phyloP scores from a whole-genome alignment of 2,888 invertebrate genomes.

The Cephus pulcher region DNA sequence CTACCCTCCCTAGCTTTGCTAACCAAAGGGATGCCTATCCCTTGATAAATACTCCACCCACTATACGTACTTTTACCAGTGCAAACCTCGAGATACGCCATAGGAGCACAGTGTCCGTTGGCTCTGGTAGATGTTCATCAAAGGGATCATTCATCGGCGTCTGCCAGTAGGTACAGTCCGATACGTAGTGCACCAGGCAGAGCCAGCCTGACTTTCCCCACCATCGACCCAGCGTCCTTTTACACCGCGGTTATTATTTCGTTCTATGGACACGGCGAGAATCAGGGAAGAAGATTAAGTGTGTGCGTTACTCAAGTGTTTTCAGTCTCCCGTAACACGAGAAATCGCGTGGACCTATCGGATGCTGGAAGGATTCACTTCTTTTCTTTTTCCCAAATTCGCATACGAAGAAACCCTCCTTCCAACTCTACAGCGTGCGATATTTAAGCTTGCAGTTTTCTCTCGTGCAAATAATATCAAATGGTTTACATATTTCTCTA shows the following conservation, averaged over 20 bases:
- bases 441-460: not conserved
- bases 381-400: too few species aligned
- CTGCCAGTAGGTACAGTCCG: conserved; percentile 28
- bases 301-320: too few species aligned
- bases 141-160: conserved; percentile 56
- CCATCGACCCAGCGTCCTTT: conserved; percentile 28
- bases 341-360: too few species aligned
- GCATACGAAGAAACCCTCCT: not conserved
- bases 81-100: not conserved
- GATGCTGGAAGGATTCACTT: not conserved
- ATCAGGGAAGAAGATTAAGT: too few species aligned
- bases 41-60: not conserved
- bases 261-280: conserved; percentile 20
- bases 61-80: not conserved
- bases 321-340: too few species aligned
- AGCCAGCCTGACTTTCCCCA: conserved; percentile 27
- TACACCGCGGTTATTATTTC: conserved; percentile 46
- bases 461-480: not conserved
- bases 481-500: not conserved
- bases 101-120: not conserved
- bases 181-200: not conserved
- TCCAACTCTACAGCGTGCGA: not conserved
- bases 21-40: too few species aligned
- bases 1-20: not conserved
- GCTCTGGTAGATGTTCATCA: conserved; percentile 50